Evolutionary conservation across 1,140 invertebrate species (phyloP), one percentile per base, ranked within the genome.

Genomic region (Telenomus remus): DNA sequence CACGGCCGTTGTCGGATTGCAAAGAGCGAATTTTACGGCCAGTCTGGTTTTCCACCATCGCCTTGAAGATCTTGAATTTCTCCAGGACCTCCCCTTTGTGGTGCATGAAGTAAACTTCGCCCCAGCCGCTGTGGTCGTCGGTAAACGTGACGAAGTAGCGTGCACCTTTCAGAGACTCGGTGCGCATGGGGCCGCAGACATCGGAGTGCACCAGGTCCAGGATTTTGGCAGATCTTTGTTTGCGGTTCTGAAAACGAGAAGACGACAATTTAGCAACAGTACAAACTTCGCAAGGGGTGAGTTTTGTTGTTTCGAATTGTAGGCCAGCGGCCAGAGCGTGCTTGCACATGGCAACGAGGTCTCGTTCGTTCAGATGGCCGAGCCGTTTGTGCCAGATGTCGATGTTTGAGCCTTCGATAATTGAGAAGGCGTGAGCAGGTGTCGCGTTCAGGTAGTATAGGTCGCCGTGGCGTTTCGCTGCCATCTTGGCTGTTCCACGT

Each of bases 211-310:
- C 37, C 2, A 39, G 2, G 8, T 39, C 37, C 8, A 39, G 2
- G 37, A 39, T 39, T 4, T 9, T n/a, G 37, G 37, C 37, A n/a
- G 37, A 39, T 3, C 8, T 39, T 11, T 39, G 3, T 39, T 9
- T 39, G 8, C n/a, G 37, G n/a, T 2, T 39, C 37, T 39, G 37
- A 39, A 39, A 39, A 39, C 3, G 9, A 39, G 8, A 39, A 9
- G 37, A 39, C 37, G 37, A 39, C 37, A 39, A 39, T 39, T 39
- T 39, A 39, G 37, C 37, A 39, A 39, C 37, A 39, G n/a, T 39
- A 39, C 37, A 39, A 39, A 39, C 9, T 39, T 39, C 37, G 37
- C 37, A 39, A 39, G 37, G 37, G 8, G 37, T 39, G 8, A 11
- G 1, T 1, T 39, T 2, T n/a, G 37, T 9, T 4, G 37, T 2